phyloP scores from a whole-genome alignment of 2,888 invertebrate genomes.

The Leptura quadrifasciata region DNA sequence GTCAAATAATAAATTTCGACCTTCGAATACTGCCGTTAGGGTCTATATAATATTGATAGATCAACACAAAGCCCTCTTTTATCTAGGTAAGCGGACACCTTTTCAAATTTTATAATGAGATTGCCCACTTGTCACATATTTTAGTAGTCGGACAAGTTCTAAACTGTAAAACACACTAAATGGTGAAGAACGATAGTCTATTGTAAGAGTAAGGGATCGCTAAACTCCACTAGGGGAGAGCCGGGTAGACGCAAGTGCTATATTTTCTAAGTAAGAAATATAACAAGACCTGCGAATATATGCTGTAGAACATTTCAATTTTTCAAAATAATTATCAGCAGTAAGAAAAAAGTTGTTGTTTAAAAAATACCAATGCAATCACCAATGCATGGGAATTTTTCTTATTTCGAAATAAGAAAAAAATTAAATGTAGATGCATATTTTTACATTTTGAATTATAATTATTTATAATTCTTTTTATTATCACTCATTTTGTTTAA shows the following conservation, averaged over 20 bases:
- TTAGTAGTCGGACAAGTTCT: conserved; percentile 40
- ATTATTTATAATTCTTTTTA: too few species aligned
- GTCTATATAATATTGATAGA: background rate
- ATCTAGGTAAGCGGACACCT: conserved; percentile 29
- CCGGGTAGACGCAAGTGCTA: background rate
- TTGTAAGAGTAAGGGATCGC: background rate
- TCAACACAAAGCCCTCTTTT: background rate
- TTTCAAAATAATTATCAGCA: too few species aligned
- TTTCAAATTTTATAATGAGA: conserved; percentile 41
- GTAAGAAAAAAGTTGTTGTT: too few species aligned
- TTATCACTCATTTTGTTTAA: too few species aligned
- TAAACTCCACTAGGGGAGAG: conserved; percentile 8
- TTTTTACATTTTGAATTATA: too few species aligned
- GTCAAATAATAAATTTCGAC: background rate
- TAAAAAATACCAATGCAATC: too few species aligned
- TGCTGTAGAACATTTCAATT: too few species aligned
- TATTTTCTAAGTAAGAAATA: too few species aligned
- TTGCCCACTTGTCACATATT: conserved; percentile 46
- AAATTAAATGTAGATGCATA: too few species aligned
- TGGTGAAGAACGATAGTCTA: conserved; percentile 45
- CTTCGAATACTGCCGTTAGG: background rate
- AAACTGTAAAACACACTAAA: conserved; percentile 42
- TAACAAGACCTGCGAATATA: too few species aligned
- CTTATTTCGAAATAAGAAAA: too few species aligned
- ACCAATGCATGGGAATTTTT: too few species aligned